A percentile compares a stretch with the other conserved stretches of the same genome.
Evolutionary conservation across 2,797 vertebrate genomes (phyloP).

Genomic region (Limosa lapponica): DNA sequence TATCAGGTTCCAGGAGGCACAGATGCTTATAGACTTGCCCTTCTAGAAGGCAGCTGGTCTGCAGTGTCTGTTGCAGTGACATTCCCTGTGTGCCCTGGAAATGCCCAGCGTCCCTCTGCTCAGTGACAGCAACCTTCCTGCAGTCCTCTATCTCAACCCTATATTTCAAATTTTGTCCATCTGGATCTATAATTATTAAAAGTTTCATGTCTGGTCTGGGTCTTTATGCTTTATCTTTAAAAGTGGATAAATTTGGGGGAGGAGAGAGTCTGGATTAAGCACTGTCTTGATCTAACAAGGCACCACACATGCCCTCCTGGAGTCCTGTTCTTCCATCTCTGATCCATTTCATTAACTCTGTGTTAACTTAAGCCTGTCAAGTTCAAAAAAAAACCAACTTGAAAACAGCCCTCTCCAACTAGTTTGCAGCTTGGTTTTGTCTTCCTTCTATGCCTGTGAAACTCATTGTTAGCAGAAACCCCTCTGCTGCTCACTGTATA

Average conservation of each 20-base stretch:
- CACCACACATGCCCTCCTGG: accelerated
- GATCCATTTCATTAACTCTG: neutral
- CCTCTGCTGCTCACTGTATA: neutral
- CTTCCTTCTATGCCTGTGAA: neutral
- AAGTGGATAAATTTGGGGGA: neutral
- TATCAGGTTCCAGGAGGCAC: neutral
- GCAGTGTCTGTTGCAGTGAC: neutral
- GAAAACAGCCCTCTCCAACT: neutral
- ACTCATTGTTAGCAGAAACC: neutral
- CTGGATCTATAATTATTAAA: neutral
- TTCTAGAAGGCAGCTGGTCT: neutral
- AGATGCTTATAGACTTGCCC: accelerated
- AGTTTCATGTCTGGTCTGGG: neutral
- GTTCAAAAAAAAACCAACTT: neutral
- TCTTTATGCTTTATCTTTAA: neutral
- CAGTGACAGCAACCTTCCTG: neutral
- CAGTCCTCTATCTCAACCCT: neutral
- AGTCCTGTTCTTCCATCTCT: neutral
- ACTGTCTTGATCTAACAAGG: neutral
- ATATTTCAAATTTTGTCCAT: neutral
- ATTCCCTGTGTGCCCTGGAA: neutral
- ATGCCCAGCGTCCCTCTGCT: neutral
- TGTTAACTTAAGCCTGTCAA: neutral
- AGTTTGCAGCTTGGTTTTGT: neutral
- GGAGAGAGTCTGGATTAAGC: neutral